Evolutionary conservation across 2,113 vertebrate genomes (phyloP), one percentile per base, ranked within the genome.

Genomic region (Apodemus sylvaticus): DNA sequence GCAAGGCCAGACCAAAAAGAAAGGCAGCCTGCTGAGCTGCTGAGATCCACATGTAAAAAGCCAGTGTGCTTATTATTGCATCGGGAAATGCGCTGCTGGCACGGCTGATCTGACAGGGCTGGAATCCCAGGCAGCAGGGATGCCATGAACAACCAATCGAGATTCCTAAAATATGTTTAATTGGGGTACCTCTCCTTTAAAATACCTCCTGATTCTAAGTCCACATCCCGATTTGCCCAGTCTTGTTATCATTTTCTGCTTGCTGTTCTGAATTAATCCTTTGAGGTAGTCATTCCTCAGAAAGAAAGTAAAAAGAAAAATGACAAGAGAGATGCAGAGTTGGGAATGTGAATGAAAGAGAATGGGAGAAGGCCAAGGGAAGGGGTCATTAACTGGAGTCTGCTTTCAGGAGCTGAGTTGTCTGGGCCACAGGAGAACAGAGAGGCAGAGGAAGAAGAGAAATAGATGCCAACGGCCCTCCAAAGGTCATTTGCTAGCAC

Each of bases 191-290:
- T 96, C 96, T 92, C 96, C 97, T 91, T 88, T 82, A 94, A 97
- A 97, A 96, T 97, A 95, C 89, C 97, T 97, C 96, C 96, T 97
- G 95, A 97, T 97, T 98, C 96, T 96, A 94, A 97, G 96, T 97
- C 97, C 96, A 96, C 97, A 97, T 97, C 96, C 97, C 97, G 97
- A 97, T 97, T 97, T 96, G 93, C 96, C 93, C 96, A 95, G 95
- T 97, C 97, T 97, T 94, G 97, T 98, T 98, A 97, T 95, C 96
- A 66, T 97, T 94, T 97, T 94, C 95, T 97, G 97, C 94, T 97
- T 97, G 97, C 96, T 98, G 97, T 98, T 98, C 97, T 97, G 97
- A 97, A 98, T 98, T 98, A 98, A 97, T 97, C 95, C 97, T 97
- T 97, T 98, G 97, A 98, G 96, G 97, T 97, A 96, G 97, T 97